Conservation (phyloP, 1,140 invertebrate genomes). For the Drosophila insularis region DNA sequence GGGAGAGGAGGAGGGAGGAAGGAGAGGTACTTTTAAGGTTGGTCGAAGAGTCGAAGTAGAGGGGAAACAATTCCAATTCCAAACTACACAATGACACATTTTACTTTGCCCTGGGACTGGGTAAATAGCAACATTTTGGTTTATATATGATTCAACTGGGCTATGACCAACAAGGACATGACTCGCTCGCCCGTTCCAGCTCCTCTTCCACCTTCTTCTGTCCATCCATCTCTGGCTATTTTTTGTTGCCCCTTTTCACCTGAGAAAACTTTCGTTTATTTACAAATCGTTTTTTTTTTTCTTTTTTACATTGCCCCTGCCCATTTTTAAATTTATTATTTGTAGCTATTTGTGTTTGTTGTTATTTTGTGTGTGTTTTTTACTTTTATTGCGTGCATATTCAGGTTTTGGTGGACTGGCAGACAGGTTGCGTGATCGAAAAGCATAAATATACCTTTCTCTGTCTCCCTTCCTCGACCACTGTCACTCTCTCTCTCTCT, state of each 20-base stretch:
- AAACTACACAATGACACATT: slow-evolving; percentile 9
- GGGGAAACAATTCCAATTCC: too few species aligned
- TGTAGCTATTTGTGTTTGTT: slow-evolving; percentile 27
- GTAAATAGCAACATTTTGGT: slow-evolving; percentile 46
- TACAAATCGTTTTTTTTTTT: slow-evolving; percentile 30
- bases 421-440: slow-evolving; percentile 47
- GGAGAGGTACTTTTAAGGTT: too few species aligned
- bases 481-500: slow-evolving; percentile 1
- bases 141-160: slow-evolving; percentile 62
- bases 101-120: slow-evolving; percentile 13
- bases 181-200: not conserved
- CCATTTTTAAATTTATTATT: not conserved
- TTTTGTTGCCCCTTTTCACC: not conserved
- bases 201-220: not conserved
- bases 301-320: slow-evolving; percentile 4
- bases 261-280: slow-evolving; percentile 15
- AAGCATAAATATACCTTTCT: slow-evolving; percentile 54
- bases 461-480: not conserved
- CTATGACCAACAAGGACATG: slow-evolving; percentile 28
- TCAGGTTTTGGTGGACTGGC: not conserved
- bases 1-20: too few species aligned
- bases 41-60: too few species aligned
- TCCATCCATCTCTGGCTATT: not conserved
- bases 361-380: slow-evolving; percentile 22
- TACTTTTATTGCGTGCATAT: slow-evolving; percentile 55